Evolutionary conservation across 2,113 vertebrate species (phyloP).

Genomic region (Mionectes macconnelli): DNA sequence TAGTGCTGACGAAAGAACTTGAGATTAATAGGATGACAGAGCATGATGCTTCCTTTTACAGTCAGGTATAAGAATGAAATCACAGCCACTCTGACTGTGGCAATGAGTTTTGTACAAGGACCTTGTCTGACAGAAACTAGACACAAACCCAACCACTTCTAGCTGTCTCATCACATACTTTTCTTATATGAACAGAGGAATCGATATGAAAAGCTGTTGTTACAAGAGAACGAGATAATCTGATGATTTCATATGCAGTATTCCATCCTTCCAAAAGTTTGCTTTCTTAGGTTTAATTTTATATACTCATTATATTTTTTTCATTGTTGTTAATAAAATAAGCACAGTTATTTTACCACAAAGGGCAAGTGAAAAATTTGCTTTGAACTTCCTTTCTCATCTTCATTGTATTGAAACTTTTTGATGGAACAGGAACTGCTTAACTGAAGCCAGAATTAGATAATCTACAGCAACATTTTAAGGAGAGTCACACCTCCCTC

Average conservation of each 20-base stretch:
- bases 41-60: neutral
- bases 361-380: neutral
- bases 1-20: constrained; percentile 1
- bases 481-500: neutral
- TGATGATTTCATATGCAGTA: neutral
- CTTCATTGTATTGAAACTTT: neutral
- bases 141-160: neutral
- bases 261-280: neutral
- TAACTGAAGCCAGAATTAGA: neutral
- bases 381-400: neutral
- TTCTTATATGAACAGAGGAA: neutral
- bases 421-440: neutral
- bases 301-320: neutral
- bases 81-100: neutral
- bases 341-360: neutral
- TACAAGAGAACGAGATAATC: neutral
- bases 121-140: neutral
- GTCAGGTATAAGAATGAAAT: neutral
- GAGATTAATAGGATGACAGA: constrained; percentile 27
- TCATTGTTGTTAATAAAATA: neutral
- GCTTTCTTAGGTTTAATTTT: neutral
- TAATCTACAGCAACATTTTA: neutral
- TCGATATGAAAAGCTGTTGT: neutral
- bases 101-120: neutral
- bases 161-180: neutral